phyloP scores from a whole-genome alignment of 53 echinoderm and acorn worm genomes.

The Pentamera pediparva region DNA sequence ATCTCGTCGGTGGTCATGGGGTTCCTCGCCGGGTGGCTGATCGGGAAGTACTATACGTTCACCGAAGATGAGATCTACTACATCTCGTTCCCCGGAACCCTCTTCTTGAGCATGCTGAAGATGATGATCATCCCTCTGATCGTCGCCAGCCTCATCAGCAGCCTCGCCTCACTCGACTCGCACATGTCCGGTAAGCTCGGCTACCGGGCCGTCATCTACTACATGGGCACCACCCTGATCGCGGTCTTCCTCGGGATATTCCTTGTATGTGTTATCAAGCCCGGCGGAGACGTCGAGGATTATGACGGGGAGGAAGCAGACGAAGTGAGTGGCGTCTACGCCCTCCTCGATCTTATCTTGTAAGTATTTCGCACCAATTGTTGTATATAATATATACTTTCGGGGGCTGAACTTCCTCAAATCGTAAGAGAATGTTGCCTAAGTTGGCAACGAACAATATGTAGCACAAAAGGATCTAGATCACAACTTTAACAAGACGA shows the following conservation, averaged over 20 bases:
- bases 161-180: constrained; percentile 79
- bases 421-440: no score
- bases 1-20: constrained; percentile 74
- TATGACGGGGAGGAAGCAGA: constrained; percentile 49
- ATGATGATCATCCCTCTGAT: constrained; percentile 99
- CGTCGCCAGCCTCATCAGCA: constrained; percentile 78
- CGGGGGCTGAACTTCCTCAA: no score
- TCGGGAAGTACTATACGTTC: constrained; percentile 63
- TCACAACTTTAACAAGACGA: no score
- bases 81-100: constrained; percentile 80
- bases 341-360: constrained; percentile 92
- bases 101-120: constrained; percentile 97
- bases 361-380: constrained; percentile 40
- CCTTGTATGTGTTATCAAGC: constrained; percentile 67
- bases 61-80: constrained; percentile 78
- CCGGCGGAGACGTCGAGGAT: constrained; percentile 48
- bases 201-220: constrained; percentile 73
- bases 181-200: constrained; percentile 89
- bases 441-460: no score
- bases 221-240: constrained; percentile 77
- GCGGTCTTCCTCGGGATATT: constrained; percentile 90
- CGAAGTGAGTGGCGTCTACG: constrained; percentile 71
- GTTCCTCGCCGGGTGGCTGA: constrained; percentile 70
- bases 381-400: no score
- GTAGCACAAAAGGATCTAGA: no score